Percentiles rank a stretch among this genome's conserved stretches.
phyloP scores from a whole-genome alignment of 2,797 vertebrate species.

The Enteromius thamalakanensis region DNA sequence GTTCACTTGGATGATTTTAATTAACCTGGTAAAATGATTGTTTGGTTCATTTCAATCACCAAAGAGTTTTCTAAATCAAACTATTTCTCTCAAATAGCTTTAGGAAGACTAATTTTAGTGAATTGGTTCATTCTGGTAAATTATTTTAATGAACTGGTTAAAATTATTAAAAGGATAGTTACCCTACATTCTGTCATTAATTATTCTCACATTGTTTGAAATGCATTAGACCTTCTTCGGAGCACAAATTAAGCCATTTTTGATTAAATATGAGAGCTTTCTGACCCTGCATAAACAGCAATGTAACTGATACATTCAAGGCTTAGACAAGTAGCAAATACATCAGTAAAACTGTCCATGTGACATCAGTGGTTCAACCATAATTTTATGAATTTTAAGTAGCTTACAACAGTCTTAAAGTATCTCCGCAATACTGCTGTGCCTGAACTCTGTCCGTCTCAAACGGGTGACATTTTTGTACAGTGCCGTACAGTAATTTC shows the following conservation, averaged over 20 bases:
- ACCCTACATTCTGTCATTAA: neutral
- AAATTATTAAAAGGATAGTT: neutral
- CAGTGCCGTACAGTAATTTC: conserved; percentile 58
- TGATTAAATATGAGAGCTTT: neutral
- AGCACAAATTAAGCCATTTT: neutral
- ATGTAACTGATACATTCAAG: neutral
- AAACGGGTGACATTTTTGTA: conserved; percentile 56
- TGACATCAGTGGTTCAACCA: neutral
- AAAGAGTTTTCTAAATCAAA: neutral
- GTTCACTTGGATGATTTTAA: neutral
- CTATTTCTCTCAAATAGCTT: neutral
- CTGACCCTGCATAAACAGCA: neutral
- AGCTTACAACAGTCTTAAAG: neutral
- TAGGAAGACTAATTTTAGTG: neutral
- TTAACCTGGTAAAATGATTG: neutral
- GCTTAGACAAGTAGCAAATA: neutral
- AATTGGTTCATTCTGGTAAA: neutral
- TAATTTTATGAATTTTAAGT: neutral
- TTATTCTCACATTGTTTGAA: neutral
- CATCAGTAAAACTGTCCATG: neutral
- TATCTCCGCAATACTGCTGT: neutral
- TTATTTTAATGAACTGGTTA: neutral
- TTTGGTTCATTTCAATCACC: neutral
- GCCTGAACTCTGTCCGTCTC: conserved; percentile 31
- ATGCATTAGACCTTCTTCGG: neutral